These are phyloP conservation scores for Proisotoma minuta DNA, from an alignment of 2,888 invertebrate species.

Conservation along the genomic window DNA sequence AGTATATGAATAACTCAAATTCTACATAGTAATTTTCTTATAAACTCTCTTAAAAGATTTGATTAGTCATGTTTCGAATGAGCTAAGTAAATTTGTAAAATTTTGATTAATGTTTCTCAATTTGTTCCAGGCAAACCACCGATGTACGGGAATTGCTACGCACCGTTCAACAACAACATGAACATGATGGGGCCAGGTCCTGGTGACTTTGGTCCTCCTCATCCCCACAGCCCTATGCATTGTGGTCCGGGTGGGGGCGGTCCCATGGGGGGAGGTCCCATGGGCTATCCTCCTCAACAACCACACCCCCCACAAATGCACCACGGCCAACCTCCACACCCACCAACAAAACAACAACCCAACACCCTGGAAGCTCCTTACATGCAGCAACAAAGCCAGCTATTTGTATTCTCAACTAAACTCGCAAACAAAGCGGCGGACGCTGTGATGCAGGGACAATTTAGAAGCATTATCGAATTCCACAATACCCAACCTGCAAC, in stretches of 20 bases:
- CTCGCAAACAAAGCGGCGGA: slow-evolving; percentile 94
- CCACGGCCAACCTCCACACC: slow-evolving; percentile 28
- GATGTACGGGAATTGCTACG: slow-evolving; percentile 46
- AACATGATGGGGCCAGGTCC: slow-evolving; percentile 42
- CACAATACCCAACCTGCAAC: slow-evolving; percentile 94
- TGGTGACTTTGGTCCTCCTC: slow-evolving; percentile 32
- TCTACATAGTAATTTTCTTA: too few species aligned
- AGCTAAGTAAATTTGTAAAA: neutral
- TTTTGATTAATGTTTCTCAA: neutral
- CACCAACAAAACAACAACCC: slow-evolving; percentile 60
- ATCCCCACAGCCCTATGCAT: slow-evolving; percentile 32
- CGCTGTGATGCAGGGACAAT: slow-evolving; percentile 73
- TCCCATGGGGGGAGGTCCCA: slow-evolving; percentile 9
- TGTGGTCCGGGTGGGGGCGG: slow-evolving; percentile 36
- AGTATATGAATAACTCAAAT: too few species aligned
- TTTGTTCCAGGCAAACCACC: slow-evolving; percentile 44
- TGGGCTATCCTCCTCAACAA: slow-evolving; percentile 19
- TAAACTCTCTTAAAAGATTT: too few species aligned
- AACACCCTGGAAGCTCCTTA: slow-evolving; percentile 75
- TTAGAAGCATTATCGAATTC: slow-evolving; percentile 85
- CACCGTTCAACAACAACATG: slow-evolving; percentile 47
- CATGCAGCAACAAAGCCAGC: slow-evolving; percentile 95
- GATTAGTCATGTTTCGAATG: neutral
- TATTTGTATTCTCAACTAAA: slow-evolving; percentile 93
- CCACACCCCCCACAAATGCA: slow-evolving; percentile 14